These are phyloP conservation scores for Chiloscyllium punctatum DNA, from an alignment of 2,797 vertebrate genomes.

Conservation along the genomic window DNA sequence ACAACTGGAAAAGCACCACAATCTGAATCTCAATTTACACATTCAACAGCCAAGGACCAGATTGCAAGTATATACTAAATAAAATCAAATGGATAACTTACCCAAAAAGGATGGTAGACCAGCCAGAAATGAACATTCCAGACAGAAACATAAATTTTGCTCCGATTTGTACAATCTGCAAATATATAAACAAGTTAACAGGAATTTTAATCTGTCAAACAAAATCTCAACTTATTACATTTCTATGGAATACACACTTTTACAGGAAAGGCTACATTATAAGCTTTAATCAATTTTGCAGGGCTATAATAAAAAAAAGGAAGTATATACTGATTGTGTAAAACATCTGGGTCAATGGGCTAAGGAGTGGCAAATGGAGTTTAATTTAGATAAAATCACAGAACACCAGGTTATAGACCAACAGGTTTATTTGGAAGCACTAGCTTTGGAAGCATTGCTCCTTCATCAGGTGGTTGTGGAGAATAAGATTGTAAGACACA, in stretches of 20 bases:
- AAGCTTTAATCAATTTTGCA: neutral
- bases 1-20: neutral
- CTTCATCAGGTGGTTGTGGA: no score
- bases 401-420: no score
- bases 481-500: no score
- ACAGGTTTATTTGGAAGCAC: no score
- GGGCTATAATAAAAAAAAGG: neutral
- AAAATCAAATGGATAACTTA: constrained; percentile 54
- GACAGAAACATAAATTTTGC: constrained; percentile 87
- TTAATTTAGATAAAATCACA: no score
- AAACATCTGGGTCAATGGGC: neutral
- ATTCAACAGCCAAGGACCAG: neutral
- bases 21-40: neutral
- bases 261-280: neutral
- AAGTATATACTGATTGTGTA: neutral
- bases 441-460: no score
- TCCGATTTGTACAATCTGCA: constrained; percentile 87
- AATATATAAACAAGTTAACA: constrained; percentile 40
- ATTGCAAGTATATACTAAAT: neutral
- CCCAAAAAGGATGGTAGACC: constrained; percentile 86
- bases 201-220: neutral
- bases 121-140: constrained; percentile 80
- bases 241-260: neutral
- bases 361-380: no score
- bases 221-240: neutral